Percentiles rank a stretch among this genome's conserved stretches.
phyloP scores from a whole-genome alignment of 2,113 vertebrate genomes.

The Prionailurus viverrinus region DNA sequence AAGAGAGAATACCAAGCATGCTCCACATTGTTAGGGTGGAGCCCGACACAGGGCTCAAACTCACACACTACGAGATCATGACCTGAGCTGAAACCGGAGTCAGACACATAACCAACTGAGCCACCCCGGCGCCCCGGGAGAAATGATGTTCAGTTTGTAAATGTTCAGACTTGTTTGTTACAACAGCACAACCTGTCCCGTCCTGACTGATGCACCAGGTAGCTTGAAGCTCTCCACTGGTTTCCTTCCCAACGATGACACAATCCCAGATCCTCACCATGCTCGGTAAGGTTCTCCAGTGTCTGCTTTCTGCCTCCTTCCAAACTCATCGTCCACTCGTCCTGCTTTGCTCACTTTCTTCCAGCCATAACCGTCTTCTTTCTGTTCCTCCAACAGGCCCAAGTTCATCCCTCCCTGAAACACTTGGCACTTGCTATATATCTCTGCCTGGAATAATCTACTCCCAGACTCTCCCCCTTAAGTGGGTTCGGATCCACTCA shows the following conservation, averaged over 20 bases:
- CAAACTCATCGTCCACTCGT: neutral
- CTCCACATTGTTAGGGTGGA: no score
- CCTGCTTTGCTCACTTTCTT: neutral
- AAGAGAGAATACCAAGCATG: no score
- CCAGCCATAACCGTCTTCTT: neutral
- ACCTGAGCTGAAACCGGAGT: no score
- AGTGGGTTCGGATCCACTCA: neutral
- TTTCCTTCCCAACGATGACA: neutral
- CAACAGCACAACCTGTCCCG: neutral
- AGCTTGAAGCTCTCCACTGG: neutral
- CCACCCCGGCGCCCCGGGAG: neutral
- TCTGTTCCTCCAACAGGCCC: neutral
- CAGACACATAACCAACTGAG: no score
- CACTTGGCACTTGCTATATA: neutral
- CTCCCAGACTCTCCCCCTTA: neutral
- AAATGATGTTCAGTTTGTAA: neutral
- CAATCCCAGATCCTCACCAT: neutral
- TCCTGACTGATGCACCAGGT: neutral
- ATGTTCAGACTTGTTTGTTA: neutral
- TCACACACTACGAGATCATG: no score
- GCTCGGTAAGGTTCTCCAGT: accelerated
- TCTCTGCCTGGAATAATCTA: neutral
- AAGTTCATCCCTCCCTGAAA: no score
- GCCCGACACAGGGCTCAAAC: no score
- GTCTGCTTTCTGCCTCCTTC: neutral